Base-by-base conservation (phyloP, 1,140 invertebrate species). In the Nasonia vitripennis region DNA sequence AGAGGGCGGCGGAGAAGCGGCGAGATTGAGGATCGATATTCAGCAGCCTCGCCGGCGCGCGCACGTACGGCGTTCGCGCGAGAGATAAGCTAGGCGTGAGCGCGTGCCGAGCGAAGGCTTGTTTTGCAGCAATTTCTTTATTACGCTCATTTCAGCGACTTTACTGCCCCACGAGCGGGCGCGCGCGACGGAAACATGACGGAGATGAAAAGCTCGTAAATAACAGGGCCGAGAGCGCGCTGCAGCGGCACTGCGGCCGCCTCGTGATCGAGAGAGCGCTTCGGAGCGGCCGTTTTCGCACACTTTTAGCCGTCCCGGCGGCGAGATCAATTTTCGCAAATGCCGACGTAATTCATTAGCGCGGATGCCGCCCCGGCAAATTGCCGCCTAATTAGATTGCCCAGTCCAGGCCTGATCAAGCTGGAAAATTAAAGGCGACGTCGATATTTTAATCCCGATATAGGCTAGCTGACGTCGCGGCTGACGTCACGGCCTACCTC, bases 1-100 rank as follows among this genome's bases (percentile, higher is more conserved):
- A 3, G 34, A 34, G 34, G 2, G 34, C 87, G 70, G 62, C 41
- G 87, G 85, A 81, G 83, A 84, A 78, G 71, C 51, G 51, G 27
- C 73, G 84, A 86, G 84, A 86, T 86, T 86, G 80, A 86, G 80
- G 80, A 86, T 86, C 85, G 85, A 86, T 86, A 86, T 85, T 85
- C 74, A 77, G 71, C 74, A 77, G 71, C 78, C 84, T 85, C 78
- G 83, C 34, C 34, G 74, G 62, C 81, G 71, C 67, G 27, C 67
- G 31, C 68, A 34, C 31, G 74, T 17, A 31, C 11, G 23, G 20
- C 48, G 14, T 81, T 81, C 83, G 41, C 70, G 74, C 74, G 20
- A 45, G 41, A 45, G 41, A 41, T 41, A 41, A 41, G 37, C 37
- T 6, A 5, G 4, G 37, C 27, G 27, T 27, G 27, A 27, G 27